Conservation (phyloP, 2,113 vertebrate genomes). For the Macquaria ambigua region DNA sequence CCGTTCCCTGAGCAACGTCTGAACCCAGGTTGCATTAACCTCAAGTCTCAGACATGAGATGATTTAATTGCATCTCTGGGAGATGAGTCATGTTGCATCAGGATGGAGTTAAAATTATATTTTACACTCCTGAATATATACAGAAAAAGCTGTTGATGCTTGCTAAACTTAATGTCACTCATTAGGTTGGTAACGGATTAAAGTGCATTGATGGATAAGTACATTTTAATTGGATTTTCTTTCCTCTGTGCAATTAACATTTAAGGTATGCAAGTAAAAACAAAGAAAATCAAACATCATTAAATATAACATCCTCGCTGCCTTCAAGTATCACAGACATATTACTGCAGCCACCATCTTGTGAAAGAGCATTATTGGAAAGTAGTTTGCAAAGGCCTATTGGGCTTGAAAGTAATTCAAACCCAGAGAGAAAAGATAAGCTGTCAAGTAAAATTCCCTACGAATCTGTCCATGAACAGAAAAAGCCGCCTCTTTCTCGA, state of each 20-base stretch:
- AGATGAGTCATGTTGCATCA: slow-evolving; percentile 28
- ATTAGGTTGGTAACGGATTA: neutral
- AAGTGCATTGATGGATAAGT: neutral
- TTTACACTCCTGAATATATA: neutral
- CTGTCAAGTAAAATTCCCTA: neutral
- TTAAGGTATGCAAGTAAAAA: slow-evolving; percentile 3
- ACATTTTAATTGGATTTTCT: slow-evolving; percentile 29
- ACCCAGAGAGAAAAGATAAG: slow-evolving; percentile 2
- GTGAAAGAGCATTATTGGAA: neutral
- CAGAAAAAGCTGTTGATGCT: neutral
- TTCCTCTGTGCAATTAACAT: neutral
- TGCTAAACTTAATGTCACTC: slow-evolving; percentile 7
- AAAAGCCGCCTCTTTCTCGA: neutral
- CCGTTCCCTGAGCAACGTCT: slow-evolving; percentile 6
- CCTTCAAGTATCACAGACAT: neutral
- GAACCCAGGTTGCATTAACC: slow-evolving; percentile 33
- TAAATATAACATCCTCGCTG: slow-evolving; percentile 1
- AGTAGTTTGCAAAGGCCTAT: neutral
- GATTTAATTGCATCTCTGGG: slow-evolving; percentile 13
- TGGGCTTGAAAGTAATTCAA: neutral
- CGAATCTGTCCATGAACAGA: neutral
- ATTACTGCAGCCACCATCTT: neutral
- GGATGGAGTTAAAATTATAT: slow-evolving; percentile 2
- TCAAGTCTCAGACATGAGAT: neutral
- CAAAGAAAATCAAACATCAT: slow-evolving; percentile 4